Evolutionary conservation across 2,888 invertebrate genomes (phyloP).

Genomic region (Acrobasis repandana): DNA sequence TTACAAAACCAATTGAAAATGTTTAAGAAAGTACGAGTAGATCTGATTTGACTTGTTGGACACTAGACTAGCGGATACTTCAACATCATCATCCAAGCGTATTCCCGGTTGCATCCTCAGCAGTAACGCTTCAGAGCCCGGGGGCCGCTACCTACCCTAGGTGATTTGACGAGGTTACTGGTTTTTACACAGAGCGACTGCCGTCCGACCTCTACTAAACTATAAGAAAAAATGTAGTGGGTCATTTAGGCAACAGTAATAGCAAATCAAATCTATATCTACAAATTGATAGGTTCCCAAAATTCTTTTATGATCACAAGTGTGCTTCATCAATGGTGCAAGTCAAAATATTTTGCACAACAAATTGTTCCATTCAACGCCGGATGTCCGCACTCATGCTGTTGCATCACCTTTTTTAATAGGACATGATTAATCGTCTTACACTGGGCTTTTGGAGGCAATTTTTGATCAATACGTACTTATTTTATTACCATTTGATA

Average conservation of each 20-base stretch:
- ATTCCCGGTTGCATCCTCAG: too few relatives aligned
- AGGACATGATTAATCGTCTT: constrained; percentile 52
- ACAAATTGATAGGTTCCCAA: constrained; percentile 42
- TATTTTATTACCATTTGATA: constrained; percentile 12
- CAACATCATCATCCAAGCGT: too few relatives aligned
- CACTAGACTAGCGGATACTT: too few relatives aligned
- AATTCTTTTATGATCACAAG: constrained; percentile 62
- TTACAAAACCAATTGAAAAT: too few relatives aligned
- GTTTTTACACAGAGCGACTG: too few relatives aligned
- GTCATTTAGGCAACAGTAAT: background rate
- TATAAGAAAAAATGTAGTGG: background rate
- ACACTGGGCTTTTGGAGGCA: constrained; percentile 40
- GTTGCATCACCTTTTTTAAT: constrained; percentile 44
- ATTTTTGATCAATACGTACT: constrained; percentile 31
- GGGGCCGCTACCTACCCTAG: too few relatives aligned
- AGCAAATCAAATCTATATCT: background rate
- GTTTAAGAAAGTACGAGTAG: too few relatives aligned
- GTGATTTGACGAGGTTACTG: too few relatives aligned
- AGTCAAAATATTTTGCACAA: constrained; percentile 72
- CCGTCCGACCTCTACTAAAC: too few relatives aligned
- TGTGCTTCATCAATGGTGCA: constrained; percentile 47
- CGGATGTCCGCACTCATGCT: constrained; percentile 64
- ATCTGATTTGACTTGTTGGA: too few relatives aligned
- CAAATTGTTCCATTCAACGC: constrained; percentile 56
- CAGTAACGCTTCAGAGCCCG: too few relatives aligned